Evolutionary conservation across 1,140 invertebrate genomes (phyloP), one percentile per base, ranked within the genome.

Genomic region (Grapholita molesta): DNA sequence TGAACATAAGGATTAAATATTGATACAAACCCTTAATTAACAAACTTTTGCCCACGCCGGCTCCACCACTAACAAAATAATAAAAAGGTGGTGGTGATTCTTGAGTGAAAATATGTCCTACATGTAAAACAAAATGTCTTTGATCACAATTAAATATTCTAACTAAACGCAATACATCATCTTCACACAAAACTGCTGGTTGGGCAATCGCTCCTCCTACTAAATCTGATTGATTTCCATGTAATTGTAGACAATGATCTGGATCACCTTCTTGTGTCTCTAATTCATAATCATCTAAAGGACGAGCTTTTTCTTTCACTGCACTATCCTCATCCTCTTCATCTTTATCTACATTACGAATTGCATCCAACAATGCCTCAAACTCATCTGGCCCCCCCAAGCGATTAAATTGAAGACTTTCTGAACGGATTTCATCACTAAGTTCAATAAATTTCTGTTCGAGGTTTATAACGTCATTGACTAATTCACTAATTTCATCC

Each of bases 41-140:
- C 33, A 32, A 57, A 68, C 70, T 76, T 73, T 80, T 77, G 9
- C 76, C 76, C n/a, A 72, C 70, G 9, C 74, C 74, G 7, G 78
- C 76, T 24, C 25, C 30, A 33, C 61, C 74, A 76, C 55, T 74
- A 0, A 76, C 28, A 53, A 72, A 74, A 71, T 24, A 66, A 70
- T 70, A 66, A 1, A 38, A 21, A 9, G 18, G 66, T n/a, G 52
- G 2, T 21, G 3, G n/a, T 23, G 52, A 21, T 23, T 55, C 3
- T 55, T 55, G 21, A 30, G 2, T 23, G 15, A 55, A 55, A 55
- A 23, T 55, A 23, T 23, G 5, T 55, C 12, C 1, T 2, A 55
- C 15, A 23, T 55, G 12, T 12, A 38, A 12, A 2, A 38, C 1
- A 38, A 64, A 6, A 57, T 57, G 1, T 25, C 23, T 25, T 33